These are phyloP conservation scores for Catharus fuscescens DNA, from an alignment of 2,113 vertebrate genomes.

Conservation along the genomic window DNA sequence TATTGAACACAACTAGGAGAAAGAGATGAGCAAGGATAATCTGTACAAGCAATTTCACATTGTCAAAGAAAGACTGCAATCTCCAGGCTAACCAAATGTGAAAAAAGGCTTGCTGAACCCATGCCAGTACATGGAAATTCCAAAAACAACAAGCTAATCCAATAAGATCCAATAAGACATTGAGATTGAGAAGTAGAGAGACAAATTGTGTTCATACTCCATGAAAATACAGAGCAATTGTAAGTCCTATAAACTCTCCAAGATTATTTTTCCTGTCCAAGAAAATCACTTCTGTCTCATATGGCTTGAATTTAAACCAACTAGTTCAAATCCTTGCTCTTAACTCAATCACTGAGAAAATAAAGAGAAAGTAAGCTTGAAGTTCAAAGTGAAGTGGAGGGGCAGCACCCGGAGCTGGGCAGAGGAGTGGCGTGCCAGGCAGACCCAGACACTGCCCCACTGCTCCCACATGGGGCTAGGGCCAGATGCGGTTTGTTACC, in stretches of 20 bases:
- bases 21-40: background rate
- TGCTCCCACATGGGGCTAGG: background rate
- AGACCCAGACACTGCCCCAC: background rate
- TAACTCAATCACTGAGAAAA: slow-evolving; percentile 45
- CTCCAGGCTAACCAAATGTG: slow-evolving; percentile 27
- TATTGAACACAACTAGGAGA: background rate
- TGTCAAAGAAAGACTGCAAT: background rate
- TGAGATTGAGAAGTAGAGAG: slow-evolving; percentile 53
- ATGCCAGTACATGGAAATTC: slow-evolving; percentile 49
- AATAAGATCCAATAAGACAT: slow-evolving; percentile 57
- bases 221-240: slow-evolving; percentile 59
- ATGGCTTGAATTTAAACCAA: slow-evolving; percentile 67
- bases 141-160: slow-evolving; percentile 68
- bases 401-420: background rate
- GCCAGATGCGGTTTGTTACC: background rate
- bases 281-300: slow-evolving; percentile 66
- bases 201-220: slow-evolving; percentile 59
- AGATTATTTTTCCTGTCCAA: slow-evolving; percentile 60
- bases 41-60: background rate
- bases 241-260: slow-evolving; percentile 55
- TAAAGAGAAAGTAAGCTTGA: background rate
- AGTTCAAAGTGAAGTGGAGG: background rate
- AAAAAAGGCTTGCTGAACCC: slow-evolving; percentile 29
- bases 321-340: slow-evolving; percentile 29
- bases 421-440: background rate